phyloP scores from a whole-genome alignment of 2,797 vertebrate species.

The Oreortyx pictus region DNA sequence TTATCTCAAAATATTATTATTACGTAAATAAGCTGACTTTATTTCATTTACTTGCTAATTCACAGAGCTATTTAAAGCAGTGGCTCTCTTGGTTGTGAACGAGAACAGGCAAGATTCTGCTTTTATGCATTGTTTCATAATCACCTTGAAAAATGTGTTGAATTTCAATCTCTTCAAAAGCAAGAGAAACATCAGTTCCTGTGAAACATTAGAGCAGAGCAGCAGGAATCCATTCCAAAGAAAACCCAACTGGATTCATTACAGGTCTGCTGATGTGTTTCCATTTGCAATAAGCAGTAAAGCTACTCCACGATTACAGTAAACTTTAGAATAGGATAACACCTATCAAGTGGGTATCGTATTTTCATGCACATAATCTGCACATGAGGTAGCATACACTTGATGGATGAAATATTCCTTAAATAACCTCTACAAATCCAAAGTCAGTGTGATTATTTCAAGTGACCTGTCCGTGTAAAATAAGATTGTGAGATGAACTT shows the following conservation, averaged over 20 bases:
- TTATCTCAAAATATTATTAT: neutral
- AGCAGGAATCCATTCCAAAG: conserved; percentile 34
- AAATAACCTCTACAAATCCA: neutral
- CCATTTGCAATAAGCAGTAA: conserved; percentile 37
- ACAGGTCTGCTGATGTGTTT: conserved; percentile 38
- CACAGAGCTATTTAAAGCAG: neutral
- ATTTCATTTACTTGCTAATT: neutral
- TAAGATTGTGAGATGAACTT: neutral
- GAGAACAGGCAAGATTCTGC: conserved; percentile 6
- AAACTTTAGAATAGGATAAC: neutral
- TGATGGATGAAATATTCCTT: conserved; percentile 22
- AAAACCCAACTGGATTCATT: conserved; percentile 47
- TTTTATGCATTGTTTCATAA: conserved; percentile 16
- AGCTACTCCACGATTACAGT: neutral
- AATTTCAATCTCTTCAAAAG: conserved; percentile 6
- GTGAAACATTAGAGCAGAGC: conserved; percentile 45
- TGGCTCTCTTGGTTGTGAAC: neutral
- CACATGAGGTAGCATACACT: neutral
- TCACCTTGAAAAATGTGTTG: conserved; percentile 31
- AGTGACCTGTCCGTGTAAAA: neutral
- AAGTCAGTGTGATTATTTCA: neutral
- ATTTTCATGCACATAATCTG: conserved; percentile 9
- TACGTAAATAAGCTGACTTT: neutral
- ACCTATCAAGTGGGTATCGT: neutral
- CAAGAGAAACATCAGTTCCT: neutral